Base-by-base conservation (phyloP, 2,113 vertebrate species). In the Arenaria interpres region DNA sequence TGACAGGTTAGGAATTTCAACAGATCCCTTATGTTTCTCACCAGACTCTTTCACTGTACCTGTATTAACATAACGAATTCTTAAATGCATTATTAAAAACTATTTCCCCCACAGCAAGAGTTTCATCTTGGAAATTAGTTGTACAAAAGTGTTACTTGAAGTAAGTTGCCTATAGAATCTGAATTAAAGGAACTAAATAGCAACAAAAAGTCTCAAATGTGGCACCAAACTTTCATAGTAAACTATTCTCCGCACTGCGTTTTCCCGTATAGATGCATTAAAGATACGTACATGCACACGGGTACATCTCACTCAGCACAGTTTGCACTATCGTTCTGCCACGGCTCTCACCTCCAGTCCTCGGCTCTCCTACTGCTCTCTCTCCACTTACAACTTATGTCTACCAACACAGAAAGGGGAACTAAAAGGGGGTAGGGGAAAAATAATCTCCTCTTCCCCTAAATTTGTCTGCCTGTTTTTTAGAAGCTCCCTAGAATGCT, bases 1-100 rank as follows among this genome's bases (percentile, higher is more conserved):
- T 94, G 98, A 98, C 90, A 98, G 97, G 94, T 79, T 98, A 95
- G 97, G 97, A 96, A 98, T 98, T 97, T 98, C 98, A 96, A 98
- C 91, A 95, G 96, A 90, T 91, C 97, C 97, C 92, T 97, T 98
- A 95, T 98, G 97, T 91, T 98, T 98, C 59, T 77, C 97, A 92
- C 98, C 97, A 90, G 97, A 98, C 86, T 97, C 97, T 96, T 97
- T 98, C 87, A 97, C 77, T 89, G 96, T 97, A 96, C 97, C 98
- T 98, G 96, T 96, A 98, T 92, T 73, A 97, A 92, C 96, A 97
- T 96, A 97, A 97, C 0, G 39, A 59, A 77, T 96, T 90, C 93
- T 97, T 97, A 89, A 94, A 94, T 95, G 81, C 74, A 43, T 89
- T 75, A 95, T 94, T 83, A 83, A 67, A 75, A 95, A 88, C 94